A percentile compares a stretch with the other conserved stretches of the same genome.
Conservation (phyloP, 2,888 invertebrate genomes). For the Pegoplata infirma region DNA sequence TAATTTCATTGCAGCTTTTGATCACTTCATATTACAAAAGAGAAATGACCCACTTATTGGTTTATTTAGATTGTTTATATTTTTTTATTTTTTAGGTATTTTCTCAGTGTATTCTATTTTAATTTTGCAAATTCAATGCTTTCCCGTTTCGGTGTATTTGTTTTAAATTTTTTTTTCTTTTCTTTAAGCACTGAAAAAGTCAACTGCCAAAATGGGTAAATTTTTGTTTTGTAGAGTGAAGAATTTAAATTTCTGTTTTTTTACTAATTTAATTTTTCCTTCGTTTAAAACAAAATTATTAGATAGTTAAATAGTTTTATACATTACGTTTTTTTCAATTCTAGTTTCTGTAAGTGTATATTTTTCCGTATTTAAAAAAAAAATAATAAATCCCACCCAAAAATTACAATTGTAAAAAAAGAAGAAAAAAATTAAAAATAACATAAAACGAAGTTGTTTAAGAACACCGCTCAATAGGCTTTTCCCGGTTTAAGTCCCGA, state of each 20-base stretch:
- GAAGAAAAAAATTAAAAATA: no score
- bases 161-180: constrained; percentile 38
- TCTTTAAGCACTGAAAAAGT: constrained; percentile 59
- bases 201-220: constrained; percentile 67
- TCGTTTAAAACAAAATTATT: background rate
- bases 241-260: background rate
- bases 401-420: no score
- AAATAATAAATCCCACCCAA: no score
- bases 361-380: no score
- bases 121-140: constrained; percentile 4
- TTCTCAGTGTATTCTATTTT: constrained; percentile 63
- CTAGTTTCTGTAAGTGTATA: no score
- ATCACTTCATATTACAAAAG: no score
- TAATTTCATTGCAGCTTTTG: constrained; percentile 49
- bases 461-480: no score
- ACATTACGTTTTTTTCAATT: no score
- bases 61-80: constrained; percentile 31
- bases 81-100: constrained; percentile 14
- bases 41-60: no score
- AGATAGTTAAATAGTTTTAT: background rate
- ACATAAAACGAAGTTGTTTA: no score
- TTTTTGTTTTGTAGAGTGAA: constrained; percentile 44
- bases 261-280: background rate
- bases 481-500: no score
- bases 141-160: constrained; percentile 36